Evolutionary conservation across 2,797 vertebrate genomes (phyloP).

Genomic region (Pyrocephalus nanus): DNA sequence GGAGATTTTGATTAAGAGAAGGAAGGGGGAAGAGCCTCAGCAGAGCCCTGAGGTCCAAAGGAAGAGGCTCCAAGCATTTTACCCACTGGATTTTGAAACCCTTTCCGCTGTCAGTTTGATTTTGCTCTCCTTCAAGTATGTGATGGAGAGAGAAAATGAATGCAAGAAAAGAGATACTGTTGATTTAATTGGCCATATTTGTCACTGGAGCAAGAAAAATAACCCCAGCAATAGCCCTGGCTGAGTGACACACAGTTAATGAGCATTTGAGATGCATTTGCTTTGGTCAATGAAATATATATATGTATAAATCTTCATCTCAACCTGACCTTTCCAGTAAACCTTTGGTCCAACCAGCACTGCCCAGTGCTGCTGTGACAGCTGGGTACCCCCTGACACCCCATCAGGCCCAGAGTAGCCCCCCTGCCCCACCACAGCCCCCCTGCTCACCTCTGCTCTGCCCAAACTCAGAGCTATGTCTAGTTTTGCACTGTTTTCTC

Average conservation of each 20-base stretch:
- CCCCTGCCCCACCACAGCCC: not conserved
- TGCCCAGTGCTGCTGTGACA: not conserved
- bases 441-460: not conserved
- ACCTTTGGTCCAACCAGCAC: not conserved
- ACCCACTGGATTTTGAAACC: not conserved
- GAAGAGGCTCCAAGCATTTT: not conserved
- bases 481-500: not conserved
- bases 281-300: conserved; percentile 6
- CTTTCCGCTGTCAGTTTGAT: not conserved
- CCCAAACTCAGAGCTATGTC: accelerated
- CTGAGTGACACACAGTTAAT: conserved; percentile 24
- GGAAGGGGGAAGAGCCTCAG: not conserved
- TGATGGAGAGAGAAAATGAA: not conserved
- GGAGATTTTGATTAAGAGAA: not conserved
- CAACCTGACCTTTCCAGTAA: conserved; percentile 25
- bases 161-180: not conserved
- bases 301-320: not conserved
- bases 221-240: not conserved
- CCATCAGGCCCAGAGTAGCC: not conserved
- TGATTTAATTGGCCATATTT: conserved; percentile 34
- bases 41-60: not conserved
- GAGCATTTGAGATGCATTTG: not conserved
- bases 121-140: not conserved
- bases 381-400: not conserved
- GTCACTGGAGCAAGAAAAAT: conserved; percentile 3